These are phyloP conservation scores for Anhinga anhinga DNA, from an alignment of 2,113 vertebrate species.

Conservation along the genomic window DNA sequence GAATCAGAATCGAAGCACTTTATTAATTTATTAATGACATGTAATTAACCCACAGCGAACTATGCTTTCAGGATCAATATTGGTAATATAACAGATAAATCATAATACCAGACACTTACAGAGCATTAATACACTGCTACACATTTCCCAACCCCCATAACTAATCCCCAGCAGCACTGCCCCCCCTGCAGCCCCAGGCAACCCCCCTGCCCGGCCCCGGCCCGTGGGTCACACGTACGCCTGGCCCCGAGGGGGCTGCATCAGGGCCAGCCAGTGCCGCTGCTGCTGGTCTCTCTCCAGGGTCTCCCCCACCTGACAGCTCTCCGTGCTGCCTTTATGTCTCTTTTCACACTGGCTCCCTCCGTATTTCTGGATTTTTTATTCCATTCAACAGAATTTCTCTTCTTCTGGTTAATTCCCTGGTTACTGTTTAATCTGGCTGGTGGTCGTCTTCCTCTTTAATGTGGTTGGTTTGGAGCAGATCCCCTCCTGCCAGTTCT, in stretches of 20 bases:
- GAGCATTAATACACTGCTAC: not conserved
- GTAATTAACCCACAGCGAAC: conserved; percentile 4
- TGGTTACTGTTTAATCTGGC: not conserved
- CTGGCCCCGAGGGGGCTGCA: no score
- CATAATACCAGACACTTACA: not conserved
- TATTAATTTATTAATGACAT: conserved; percentile 24
- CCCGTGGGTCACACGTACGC: no score
- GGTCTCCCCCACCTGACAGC: not conserved
- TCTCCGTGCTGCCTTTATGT: not conserved
- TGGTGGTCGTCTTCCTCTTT: not conserved
- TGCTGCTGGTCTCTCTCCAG: not conserved
- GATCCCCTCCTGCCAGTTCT: fast-evolving
- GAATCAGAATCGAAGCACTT: not conserved
- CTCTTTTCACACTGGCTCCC: not conserved
- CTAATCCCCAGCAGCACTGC: not conserved
- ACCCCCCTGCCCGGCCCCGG: no score
- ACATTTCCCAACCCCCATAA: not conserved
- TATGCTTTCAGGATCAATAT: conserved; percentile 7
- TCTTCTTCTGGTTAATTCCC: not conserved
- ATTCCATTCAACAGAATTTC: not conserved
- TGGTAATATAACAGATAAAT: conserved; percentile 6
- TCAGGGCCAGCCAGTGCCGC: no score
- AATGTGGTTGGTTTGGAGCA: fast-evolving
- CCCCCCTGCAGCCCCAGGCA: fast-evolving
- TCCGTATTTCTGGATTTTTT: not conserved